phyloP scores from a whole-genome alignment of 53 echinoderm and acorn worm species.

The Henricia sp. region DNA sequence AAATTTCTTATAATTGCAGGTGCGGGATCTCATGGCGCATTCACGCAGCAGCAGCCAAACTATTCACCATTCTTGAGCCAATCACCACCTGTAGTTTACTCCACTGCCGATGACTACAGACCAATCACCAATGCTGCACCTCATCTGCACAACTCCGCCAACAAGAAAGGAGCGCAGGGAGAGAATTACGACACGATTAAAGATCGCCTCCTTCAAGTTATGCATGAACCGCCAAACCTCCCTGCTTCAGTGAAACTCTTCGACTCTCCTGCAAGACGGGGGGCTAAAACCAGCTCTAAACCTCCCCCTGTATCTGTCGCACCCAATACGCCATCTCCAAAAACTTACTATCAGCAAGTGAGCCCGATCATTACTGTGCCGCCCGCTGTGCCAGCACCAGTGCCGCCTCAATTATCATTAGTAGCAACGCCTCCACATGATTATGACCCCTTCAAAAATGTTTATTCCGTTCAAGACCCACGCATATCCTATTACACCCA shows the following conservation, averaged over 20 bases:
- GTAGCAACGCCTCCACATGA: background rate
- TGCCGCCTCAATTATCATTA: background rate
- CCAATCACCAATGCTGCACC: background rate
- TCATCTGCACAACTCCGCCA: slow-evolving; percentile 6
- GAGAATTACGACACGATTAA: slow-evolving; percentile 28
- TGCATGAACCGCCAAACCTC: slow-evolving; percentile 45
- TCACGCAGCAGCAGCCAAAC: slow-evolving; percentile 18
- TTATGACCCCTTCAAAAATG: slow-evolving; percentile 35
- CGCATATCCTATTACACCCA: slow-evolving; percentile 27
- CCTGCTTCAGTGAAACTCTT: slow-evolving; percentile 50
- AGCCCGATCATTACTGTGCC: slow-evolving; percentile 57
- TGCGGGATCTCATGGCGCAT: slow-evolving; percentile 40
- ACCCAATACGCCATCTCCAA: slow-evolving; percentile 12
- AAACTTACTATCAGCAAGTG: slow-evolving; percentile 38
- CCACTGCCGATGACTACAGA: slow-evolving; percentile 20
- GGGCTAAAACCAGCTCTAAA: slow-evolving; percentile 5
- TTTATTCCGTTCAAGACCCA: background rate
- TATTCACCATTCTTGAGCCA: slow-evolving; percentile 49
- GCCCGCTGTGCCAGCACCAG: slow-evolving; percentile 46
- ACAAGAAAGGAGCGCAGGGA: background rate
- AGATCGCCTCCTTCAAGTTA: slow-evolving; percentile 47
- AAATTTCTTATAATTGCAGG: slow-evolving; percentile 5
- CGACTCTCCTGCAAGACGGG: slow-evolving; percentile 17
- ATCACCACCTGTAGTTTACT: slow-evolving; percentile 32
- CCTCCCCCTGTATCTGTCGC: slow-evolving; percentile 46